These are phyloP conservation scores for Cataglyphis rosenhaueri DNA, from an alignment of 2,888 invertebrate genomes.

Conservation along the genomic window DNA sequence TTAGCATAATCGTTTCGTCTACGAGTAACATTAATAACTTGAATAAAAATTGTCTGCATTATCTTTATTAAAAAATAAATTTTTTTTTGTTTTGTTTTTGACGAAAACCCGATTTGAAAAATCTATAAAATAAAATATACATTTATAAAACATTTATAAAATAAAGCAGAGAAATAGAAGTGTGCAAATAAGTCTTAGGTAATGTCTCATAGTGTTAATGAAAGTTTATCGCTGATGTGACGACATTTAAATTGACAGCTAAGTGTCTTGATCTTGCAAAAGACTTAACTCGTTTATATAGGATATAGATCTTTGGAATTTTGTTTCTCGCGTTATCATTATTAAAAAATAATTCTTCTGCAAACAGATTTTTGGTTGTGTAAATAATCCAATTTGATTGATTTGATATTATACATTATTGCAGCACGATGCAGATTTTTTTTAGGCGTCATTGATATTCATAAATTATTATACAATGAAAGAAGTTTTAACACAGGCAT, in stretches of 20 bases:
- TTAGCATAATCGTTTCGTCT: background rate
- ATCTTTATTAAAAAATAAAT: background rate
- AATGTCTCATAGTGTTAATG: background rate
- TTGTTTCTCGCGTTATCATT: background rate
- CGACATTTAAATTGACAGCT: background rate
- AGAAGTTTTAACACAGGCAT: background rate
- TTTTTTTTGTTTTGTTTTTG: background rate
- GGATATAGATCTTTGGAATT: background rate
- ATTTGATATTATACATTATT: background rate
- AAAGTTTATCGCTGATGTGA: background rate
- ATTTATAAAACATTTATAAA: background rate
- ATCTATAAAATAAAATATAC: background rate
- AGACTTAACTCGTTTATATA: background rate
- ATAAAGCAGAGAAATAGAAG: background rate
- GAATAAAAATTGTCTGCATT: background rate
- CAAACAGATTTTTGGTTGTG: background rate
- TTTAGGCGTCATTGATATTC: background rate
- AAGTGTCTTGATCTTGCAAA: background rate
- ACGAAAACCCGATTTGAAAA: background rate
- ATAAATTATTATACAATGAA: background rate
- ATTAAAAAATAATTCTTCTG: background rate
- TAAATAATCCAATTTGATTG: background rate
- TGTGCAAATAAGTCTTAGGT: background rate
- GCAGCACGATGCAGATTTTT: background rate
- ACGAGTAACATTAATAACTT: background rate